Evolutionary conservation across 2,113 vertebrate genomes (phyloP).

Genomic region (Neomonachus schauinslandi): DNA sequence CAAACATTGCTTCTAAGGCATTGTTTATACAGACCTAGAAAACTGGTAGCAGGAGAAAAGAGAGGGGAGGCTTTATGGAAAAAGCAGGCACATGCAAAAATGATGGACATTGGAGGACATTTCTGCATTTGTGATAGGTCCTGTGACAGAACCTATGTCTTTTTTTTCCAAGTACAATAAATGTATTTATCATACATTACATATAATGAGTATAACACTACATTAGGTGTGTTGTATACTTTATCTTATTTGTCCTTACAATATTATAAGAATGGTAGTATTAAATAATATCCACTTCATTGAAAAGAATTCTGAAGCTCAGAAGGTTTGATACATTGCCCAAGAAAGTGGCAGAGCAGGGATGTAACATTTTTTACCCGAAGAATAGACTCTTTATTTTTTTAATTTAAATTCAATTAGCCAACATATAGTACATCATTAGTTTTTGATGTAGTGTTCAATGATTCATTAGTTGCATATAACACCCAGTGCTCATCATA

Average conservation of each 20-base stretch:
- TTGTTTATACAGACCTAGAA: neutral
- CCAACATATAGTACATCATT: too few relatives aligned
- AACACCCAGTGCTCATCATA: too few relatives aligned
- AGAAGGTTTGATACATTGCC: neutral
- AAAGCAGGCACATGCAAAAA: neutral
- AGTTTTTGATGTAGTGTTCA: too few relatives aligned
- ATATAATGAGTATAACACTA: neutral
- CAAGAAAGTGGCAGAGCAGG: neutral
- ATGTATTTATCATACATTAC: neutral
- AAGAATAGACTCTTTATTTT: neutral
- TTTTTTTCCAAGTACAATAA: neutral
- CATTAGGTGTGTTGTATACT: neutral
- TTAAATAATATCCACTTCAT: neutral
- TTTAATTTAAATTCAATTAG: too few relatives aligned
- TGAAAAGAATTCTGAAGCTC: neutral
- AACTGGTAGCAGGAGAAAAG: neutral
- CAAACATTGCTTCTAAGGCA: neutral
- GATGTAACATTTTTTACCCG: neutral
- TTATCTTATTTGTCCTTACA: neutral
- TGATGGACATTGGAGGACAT: neutral
- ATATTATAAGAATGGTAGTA: neutral
- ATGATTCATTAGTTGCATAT: too few relatives aligned
- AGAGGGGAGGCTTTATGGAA: neutral
- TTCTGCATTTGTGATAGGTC: neutral
- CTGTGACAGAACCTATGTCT: neutral